These are phyloP conservation scores for Cantharis nigra DNA, from an alignment of 2,888 invertebrate species.

Conservation along the genomic window DNA sequence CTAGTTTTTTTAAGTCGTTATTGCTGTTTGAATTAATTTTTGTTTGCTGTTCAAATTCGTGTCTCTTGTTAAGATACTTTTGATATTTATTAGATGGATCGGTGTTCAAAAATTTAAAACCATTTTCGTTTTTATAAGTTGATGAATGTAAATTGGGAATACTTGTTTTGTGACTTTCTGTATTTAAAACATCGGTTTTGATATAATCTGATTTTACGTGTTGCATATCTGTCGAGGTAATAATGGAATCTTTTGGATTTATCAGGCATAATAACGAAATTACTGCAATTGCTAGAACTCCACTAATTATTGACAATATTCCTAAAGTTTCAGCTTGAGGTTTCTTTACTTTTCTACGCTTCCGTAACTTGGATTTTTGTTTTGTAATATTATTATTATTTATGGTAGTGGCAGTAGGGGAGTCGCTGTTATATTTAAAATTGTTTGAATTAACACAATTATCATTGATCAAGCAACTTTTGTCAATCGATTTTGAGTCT, in stretches of 20 bases:
- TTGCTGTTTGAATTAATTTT: not conserved
- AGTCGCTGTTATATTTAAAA: not conserved
- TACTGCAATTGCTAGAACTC: slow-evolving; percentile 43
- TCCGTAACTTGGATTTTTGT: slow-evolving; percentile 22
- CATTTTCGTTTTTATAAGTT: not conserved
- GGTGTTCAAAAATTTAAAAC: not conserved
- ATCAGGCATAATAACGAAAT: slow-evolving; percentile 42
- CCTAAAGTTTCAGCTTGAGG: slow-evolving; percentile 34
- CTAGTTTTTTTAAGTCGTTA: not conserved
- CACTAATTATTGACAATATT: slow-evolving; percentile 40
- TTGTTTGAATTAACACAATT: not conserved
- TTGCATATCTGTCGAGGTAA: slow-evolving; percentile 1
- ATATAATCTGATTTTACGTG: not conserved
- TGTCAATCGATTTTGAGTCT: not conserved
- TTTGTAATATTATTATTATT: slow-evolving; percentile 13
- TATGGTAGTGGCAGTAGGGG: not conserved
- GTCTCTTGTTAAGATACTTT: not conserved
- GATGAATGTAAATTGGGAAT: not conserved
- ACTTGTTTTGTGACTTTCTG: not conserved
- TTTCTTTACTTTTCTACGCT: not conserved
- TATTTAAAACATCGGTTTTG: not conserved
- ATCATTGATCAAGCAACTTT: slow-evolving; percentile 25
- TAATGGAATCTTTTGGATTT: slow-evolving; percentile 26
- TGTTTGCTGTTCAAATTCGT: not conserved
- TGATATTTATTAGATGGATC: not conserved